These are phyloP conservation scores for Troides aeacus DNA, from an alignment of 2,888 invertebrate genomes.

Conservation along the genomic window DNA sequence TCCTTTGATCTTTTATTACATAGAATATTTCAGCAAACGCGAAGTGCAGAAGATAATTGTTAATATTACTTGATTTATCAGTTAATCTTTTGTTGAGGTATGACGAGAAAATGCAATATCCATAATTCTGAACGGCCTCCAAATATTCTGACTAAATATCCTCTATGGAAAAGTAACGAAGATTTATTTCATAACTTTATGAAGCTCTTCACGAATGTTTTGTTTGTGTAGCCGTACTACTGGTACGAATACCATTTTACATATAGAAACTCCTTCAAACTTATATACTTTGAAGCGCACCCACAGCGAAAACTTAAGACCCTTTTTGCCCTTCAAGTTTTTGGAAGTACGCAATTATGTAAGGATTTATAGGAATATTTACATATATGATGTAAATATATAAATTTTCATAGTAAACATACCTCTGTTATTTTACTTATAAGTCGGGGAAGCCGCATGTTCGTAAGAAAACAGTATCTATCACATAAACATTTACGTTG, in stretches of 20 bases:
- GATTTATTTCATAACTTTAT: constrained; percentile 10
- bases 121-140: not conserved
- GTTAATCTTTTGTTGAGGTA: not conserved
- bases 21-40: too few species aligned
- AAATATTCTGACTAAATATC: not conserved
- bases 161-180: not conserved
- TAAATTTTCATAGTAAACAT: not conserved
- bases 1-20: too few species aligned
- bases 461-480: too few species aligned
- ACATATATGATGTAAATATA: not conserved
- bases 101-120: not conserved
- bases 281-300: constrained; percentile 5
- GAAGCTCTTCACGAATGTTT: not conserved
- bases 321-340: constrained; percentile 11
- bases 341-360: constrained; percentile 9
- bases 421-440: not conserved
- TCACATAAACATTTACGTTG: too few species aligned
- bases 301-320: constrained; percentile 4
- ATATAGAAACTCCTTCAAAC: constrained; percentile 6
- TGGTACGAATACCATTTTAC: constrained; percentile 1
- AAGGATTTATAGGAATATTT: constrained; percentile 4
- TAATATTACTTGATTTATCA: not conserved
- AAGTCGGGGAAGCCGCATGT: too few species aligned
- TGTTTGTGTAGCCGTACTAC: constrained; percentile 6
- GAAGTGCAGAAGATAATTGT: too few species aligned